phyloP scores from a whole-genome alignment of 2,888 invertebrate species.

The Eristalinus sepulchralis region DNA sequence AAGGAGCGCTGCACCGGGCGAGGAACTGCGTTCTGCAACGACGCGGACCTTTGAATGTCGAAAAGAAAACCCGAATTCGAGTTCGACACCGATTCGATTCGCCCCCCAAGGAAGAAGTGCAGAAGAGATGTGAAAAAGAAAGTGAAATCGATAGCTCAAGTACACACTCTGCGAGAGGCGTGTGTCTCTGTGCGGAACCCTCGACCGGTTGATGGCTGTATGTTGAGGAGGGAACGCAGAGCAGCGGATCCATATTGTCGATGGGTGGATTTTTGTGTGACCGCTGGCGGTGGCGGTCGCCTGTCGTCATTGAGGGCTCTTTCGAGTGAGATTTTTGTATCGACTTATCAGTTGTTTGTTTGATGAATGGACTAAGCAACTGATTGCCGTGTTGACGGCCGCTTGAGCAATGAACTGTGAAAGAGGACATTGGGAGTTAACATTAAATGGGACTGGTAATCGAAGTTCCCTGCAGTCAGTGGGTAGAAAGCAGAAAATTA shows the following conservation, averaged over 20 bases:
- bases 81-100: conserved; percentile 12
- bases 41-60: not conserved
- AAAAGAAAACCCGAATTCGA: conserved; percentile 38
- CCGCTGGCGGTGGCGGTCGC: not conserved
- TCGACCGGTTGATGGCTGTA: not conserved
- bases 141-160: conserved; percentile 63
- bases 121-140: conserved; percentile 54
- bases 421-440: not conserved
- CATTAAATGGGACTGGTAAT: not conserved
- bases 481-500: not conserved
- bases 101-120: conserved; percentile 38
- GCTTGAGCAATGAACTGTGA: not conserved
- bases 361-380: conserved; percentile 1
- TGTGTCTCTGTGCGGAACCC: not conserved
- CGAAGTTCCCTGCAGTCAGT: not conserved
- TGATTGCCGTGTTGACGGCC: conserved; percentile 10
- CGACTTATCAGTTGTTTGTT: conserved; percentile 1
- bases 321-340: not conserved
- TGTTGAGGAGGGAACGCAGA: not conserved
- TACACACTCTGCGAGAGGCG: not conserved
- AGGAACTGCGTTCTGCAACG: conserved; percentile 42
- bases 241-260: not conserved
- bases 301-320: not conserved
- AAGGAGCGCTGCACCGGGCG: conserved; percentile 11
- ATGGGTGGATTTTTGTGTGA: not conserved